These are phyloP conservation scores for Sphaerodactylus townsendi DNA, from an alignment of 2,113 vertebrate genomes.

Conservation along the genomic window DNA sequence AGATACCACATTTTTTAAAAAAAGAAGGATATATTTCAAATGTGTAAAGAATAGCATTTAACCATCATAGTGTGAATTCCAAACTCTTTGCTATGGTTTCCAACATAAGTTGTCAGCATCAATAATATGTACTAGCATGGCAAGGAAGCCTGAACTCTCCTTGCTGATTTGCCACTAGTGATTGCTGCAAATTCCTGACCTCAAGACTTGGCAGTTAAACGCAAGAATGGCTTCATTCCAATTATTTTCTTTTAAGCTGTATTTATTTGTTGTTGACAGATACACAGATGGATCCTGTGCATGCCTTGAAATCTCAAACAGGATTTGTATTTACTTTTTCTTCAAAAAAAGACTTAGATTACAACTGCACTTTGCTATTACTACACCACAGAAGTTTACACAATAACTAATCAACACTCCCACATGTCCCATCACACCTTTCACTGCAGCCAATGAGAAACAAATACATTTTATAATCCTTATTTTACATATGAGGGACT, in stretches of 20 bases:
- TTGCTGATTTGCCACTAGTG: not conserved
- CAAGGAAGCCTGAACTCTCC: not conserved
- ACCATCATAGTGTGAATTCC: not conserved
- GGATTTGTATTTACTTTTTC: not conserved
- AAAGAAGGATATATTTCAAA: not conserved
- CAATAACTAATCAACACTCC: conserved; percentile 1
- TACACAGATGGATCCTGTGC: conserved; percentile 10
- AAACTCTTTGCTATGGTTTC: not conserved
- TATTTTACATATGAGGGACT: not conserved
- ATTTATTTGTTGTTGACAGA: not conserved
- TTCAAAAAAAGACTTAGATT: not conserved
- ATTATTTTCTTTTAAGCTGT: not conserved
- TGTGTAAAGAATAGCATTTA: not conserved
- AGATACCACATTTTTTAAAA: not conserved
- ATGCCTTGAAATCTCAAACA: conserved; percentile 13
- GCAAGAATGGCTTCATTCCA: conserved; percentile 1
- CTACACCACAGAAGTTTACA: not conserved
- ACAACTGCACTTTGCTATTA: not conserved
- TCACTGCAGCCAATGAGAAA: not conserved
- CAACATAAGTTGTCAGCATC: not conserved
- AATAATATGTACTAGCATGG: not conserved
- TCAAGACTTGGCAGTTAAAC: conserved; percentile 1
- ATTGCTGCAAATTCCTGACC: conserved; percentile 10
- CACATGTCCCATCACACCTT: not conserved
- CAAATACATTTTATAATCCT: not conserved